Percentiles rank a stretch among this genome's conserved stretches.
Conservation (phyloP, 2,888 invertebrate genomes). For the Hypomecis punctinalis region DNA sequence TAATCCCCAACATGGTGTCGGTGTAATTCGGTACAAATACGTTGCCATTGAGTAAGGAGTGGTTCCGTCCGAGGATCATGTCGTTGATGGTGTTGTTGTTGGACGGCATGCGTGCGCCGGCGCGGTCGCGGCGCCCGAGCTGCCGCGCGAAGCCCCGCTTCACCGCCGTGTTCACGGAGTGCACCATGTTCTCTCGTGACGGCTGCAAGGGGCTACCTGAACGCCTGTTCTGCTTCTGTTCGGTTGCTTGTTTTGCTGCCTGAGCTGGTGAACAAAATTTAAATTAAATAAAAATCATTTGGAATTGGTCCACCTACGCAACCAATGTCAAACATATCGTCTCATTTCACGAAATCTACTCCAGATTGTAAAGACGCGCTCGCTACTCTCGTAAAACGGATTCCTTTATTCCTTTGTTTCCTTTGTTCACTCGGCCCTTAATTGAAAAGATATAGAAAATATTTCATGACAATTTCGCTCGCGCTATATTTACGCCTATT, state of each 20-base stretch:
- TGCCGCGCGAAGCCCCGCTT: constrained; percentile 61
- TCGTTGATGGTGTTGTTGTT: constrained; percentile 48
- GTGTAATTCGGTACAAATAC: too few relatives aligned
- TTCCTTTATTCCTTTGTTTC: too few relatives aligned
- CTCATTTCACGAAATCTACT: too few relatives aligned
- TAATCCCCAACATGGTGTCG: too few relatives aligned
- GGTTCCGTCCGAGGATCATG: constrained; percentile 30
- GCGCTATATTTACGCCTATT: too few relatives aligned
- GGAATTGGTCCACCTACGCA: too few relatives aligned
- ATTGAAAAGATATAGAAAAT: too few relatives aligned
- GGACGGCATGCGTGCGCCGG: constrained; percentile 42
- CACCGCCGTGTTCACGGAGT: constrained; percentile 60
- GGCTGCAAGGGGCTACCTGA: constrained; percentile 43
- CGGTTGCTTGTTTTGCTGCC: constrained; percentile 36
- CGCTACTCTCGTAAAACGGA: too few relatives aligned
- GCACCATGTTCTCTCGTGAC: constrained; percentile 49
- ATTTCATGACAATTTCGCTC: too few relatives aligned
- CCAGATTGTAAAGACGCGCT: too few relatives aligned
- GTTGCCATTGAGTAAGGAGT: constrained; percentile 20
- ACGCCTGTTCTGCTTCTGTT: constrained; percentile 38
- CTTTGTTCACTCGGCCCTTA: too few relatives aligned
- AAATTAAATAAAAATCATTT: background rate
- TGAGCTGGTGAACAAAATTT: constrained; percentile 2
- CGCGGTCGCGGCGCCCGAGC: constrained; percentile 54
- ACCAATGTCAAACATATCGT: too few relatives aligned